phyloP scores from a whole-genome alignment of 2,797 vertebrate genomes.

The Emydoidea blandingii region DNA sequence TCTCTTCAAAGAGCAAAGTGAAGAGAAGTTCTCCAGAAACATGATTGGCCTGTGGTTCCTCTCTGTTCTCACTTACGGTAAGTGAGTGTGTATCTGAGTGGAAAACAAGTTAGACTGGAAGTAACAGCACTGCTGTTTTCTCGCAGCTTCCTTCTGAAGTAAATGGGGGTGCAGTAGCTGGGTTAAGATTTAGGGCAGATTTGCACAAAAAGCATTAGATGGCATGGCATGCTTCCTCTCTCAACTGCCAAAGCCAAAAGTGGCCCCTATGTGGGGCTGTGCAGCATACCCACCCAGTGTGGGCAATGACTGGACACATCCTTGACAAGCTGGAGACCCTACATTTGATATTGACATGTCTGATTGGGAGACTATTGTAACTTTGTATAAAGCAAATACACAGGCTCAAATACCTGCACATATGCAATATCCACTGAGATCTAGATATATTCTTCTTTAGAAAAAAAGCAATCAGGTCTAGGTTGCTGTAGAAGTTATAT shows the following conservation, averaged over 20 bases:
- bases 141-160: conserved; percentile 6
- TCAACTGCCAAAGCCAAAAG: not conserved
- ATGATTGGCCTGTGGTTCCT: conserved; percentile 67
- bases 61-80: conserved; percentile 67
- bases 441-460: not conserved
- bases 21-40: conserved; percentile 14
- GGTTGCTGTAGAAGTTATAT: not conserved
- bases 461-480: not conserved
- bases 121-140: not conserved
- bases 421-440: not conserved
- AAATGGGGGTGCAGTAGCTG: conserved; percentile 9
- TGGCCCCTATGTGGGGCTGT: not conserved
- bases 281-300: not conserved
- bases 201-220: not conserved
- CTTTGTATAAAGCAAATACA: conserved; percentile 11
- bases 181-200: not conserved
- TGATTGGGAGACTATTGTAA: not conserved
- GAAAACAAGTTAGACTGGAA: not conserved
- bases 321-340: not conserved
- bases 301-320: not conserved
- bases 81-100: conserved; percentile 25
- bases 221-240: rapidly evolving
- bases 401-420: not conserved
- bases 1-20: not conserved
- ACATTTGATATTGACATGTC: not conserved